These are phyloP conservation scores for Manis pentadactyla DNA, from an alignment of 2,797 vertebrate genomes.

Conservation along the genomic window DNA sequence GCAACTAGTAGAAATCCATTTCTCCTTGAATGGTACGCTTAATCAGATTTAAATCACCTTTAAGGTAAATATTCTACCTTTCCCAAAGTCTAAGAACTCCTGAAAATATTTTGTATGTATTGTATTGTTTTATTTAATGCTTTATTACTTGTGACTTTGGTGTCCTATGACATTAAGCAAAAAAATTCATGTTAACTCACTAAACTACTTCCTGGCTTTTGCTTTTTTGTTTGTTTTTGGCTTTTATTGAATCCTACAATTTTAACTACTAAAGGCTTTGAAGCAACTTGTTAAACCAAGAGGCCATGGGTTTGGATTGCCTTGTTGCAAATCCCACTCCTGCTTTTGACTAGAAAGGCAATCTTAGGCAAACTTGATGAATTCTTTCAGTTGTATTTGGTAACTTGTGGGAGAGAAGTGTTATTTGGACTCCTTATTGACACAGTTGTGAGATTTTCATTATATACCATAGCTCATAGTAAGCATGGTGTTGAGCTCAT, in stretches of 20 bases:
- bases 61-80: background rate
- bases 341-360: background rate
- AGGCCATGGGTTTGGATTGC: background rate
- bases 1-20: background rate
- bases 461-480: background rate
- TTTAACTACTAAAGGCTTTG: background rate
- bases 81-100: background rate
- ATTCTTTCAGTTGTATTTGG: background rate
- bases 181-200: background rate
- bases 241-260: background rate
- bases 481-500: background rate
- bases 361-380: background rate
- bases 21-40: too few relatives aligned
- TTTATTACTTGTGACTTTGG: background rate
- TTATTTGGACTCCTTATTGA: background rate
- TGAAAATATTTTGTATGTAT: background rate
- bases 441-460: background rate
- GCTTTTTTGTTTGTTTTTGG: background rate
- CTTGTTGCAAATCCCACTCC: background rate
- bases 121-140: background rate
- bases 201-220: background rate
- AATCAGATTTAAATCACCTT: conserved; percentile 48
- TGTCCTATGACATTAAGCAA: conserved; percentile 35
- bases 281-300: background rate
- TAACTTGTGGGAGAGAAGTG: background rate